Evolutionary conservation across 2,888 invertebrate species (phyloP), one percentile per base, ranked within the genome.

Genomic region (Dimorphilus gyrociliatus): DNA sequence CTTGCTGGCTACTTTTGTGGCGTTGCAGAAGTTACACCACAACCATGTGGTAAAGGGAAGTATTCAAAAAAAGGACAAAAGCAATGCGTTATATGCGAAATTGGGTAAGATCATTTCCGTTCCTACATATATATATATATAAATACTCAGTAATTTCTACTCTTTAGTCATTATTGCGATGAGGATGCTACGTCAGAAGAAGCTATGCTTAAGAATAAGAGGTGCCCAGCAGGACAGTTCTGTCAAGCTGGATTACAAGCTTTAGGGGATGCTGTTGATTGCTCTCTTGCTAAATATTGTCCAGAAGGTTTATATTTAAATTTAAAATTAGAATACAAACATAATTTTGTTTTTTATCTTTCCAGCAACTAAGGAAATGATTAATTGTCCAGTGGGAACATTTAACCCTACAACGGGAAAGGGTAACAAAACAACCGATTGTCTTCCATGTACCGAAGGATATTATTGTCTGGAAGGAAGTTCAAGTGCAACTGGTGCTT

Each of bases 161-260:
- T n/a, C n/a, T 37, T 3, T 39, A 55, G 55, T 5, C 45, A 56
- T 37, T 58, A 55, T 38, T 58, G 57, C 47, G 55, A 55, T 42
- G 53, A 52, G 40, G 42, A 24, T 0, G 48, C 51, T 1, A 57
- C 55, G 8, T 50, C 53, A n/a, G 47, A 53, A 32, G 31, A 29
- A 12, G 50, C 44, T 24, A 55, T 55, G 55, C 30, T 46, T 30
- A 46, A 39, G 16, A 43, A 47, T 32, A 55, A 53, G 37, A 44
- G 41, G 27, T 57, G 57, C 43, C 47, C 54, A 0, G 49, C 50
- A 2, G 55, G 55, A 4, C 35, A 44, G 15, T 55, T 41, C 38
- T 57, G 48, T 16, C 36, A 34, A 5, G 46, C 47, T 10, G 50
- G 51, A 25, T 42, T 55, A 16, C 42, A 41, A 2, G 38, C 43